These are phyloP conservation scores for Mormyrus iriodes DNA, from an alignment of 2,113 vertebrate species.

Conservation along the genomic window DNA sequence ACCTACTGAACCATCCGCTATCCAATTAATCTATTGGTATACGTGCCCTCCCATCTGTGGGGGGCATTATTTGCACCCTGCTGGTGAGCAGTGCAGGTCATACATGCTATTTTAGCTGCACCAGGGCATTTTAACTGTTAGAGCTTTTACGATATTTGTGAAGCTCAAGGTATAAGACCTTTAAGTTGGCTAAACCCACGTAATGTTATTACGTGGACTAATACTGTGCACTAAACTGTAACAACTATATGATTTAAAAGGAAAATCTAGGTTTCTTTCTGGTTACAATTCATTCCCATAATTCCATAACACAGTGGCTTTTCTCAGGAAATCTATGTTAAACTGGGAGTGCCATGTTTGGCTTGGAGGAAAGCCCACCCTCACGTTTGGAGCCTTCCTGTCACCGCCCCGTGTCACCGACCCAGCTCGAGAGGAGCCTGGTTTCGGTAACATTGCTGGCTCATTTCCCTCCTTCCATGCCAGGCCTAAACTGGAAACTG, in stretches of 20 bases:
- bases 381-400: neutral
- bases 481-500: neutral
- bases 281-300: neutral
- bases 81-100: neutral
- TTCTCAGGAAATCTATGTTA: neutral
- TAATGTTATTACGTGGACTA: neutral
- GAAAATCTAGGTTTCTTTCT: neutral
- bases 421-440: neutral
- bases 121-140: neutral
- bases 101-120: neutral
- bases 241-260: neutral
- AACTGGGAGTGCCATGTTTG: neutral
- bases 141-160: neutral
- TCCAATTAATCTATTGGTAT: neutral
- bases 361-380: neutral
- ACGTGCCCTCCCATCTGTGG: neutral
- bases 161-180: neutral
- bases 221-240: neutral
- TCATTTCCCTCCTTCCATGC: neutral
- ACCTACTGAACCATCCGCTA: neutral
- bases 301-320: neutral
- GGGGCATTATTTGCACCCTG: neutral
- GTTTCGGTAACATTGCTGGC: neutral
- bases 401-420: neutral
- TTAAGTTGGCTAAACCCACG: neutral